phyloP scores from a whole-genome alignment of 2,113 vertebrate species.

The Bubo blakistoni region DNA sequence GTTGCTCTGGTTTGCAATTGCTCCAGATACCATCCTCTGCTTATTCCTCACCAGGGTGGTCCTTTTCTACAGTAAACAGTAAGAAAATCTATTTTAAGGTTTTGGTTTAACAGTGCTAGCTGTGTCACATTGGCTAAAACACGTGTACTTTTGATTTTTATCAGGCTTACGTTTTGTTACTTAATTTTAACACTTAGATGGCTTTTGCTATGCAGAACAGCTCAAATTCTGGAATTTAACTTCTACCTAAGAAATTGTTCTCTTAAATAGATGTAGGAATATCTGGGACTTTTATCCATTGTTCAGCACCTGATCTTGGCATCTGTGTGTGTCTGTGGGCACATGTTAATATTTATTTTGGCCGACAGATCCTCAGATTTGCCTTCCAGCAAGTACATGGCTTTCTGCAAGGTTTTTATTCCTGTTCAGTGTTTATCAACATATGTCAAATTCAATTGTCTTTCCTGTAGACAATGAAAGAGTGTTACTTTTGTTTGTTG shows the following conservation, averaged over 20 bases:
- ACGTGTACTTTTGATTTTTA: background rate
- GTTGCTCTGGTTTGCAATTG: background rate
- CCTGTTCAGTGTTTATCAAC: background rate
- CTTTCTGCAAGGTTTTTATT: slow-evolving; percentile 2
- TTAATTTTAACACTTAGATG: background rate
- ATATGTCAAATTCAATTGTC: background rate
- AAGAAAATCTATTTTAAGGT: background rate
- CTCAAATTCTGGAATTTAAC: background rate
- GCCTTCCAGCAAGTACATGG: background rate
- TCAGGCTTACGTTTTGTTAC: background rate
- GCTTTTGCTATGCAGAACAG: background rate
- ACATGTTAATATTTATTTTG: background rate
- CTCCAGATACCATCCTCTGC: background rate
- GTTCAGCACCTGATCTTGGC: background rate
- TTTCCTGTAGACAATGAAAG: background rate
- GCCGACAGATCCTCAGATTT: background rate
- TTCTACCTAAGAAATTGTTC: background rate
- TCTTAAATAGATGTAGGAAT: background rate
- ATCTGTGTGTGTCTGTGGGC: background rate
- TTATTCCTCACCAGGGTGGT: fast-evolving
- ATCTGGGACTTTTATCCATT: background rate
- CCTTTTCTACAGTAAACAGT: background rate
- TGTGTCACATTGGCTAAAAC: background rate
- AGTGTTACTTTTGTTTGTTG: background rate
- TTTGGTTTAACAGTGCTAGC: background rate